Evolutionary conservation across 2,113 vertebrate species (phyloP).

Genomic region (Burhinus oedicnemus): DNA sequence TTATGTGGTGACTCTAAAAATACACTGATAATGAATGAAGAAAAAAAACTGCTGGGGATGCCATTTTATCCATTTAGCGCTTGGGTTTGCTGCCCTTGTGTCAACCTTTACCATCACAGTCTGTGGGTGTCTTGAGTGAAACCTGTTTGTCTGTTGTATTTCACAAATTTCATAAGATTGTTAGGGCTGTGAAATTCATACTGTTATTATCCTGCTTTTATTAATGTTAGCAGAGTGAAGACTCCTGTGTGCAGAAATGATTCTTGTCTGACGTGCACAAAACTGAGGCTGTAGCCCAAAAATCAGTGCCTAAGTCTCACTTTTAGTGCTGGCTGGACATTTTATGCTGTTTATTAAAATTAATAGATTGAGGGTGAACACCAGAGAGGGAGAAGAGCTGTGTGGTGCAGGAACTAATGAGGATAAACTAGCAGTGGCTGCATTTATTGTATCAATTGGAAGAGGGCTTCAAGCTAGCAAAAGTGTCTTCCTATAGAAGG

Average conservation of each 20-base stretch:
- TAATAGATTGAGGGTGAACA: background rate
- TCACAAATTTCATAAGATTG: background rate
- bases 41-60: background rate
- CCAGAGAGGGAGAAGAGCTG: background rate
- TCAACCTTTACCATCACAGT: background rate
- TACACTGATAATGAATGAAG: background rate
- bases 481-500: background rate
- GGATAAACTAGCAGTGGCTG: background rate
- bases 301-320: background rate
- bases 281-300: background rate
- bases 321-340: background rate
- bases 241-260: background rate
- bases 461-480: background rate
- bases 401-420: background rate
- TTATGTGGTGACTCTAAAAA: slow-evolving; percentile 1
- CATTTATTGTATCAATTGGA: background rate
- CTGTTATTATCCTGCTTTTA: background rate
- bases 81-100: background rate
- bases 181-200: background rate
- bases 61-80: background rate
- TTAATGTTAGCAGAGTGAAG: background rate
- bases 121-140: accelerated
- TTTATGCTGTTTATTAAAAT: background rate
- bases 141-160: background rate
- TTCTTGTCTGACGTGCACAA: background rate